phyloP scores from a whole-genome alignment of 2,888 invertebrate species.

The Listrodromus nycthemerus region DNA sequence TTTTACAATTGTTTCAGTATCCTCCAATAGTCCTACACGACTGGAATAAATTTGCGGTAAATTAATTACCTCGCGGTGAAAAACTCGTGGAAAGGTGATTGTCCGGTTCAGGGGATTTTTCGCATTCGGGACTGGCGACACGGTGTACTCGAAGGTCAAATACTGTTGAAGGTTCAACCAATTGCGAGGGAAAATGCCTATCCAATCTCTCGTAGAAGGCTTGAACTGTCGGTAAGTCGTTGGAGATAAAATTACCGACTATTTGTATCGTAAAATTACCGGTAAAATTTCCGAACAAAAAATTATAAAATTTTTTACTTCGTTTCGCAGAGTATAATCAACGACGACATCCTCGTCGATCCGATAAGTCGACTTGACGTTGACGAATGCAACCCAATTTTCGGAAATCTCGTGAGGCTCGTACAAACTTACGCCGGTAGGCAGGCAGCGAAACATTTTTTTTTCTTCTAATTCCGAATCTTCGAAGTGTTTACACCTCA shows the following conservation, averaged over 20 bases:
- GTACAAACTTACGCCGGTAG: conserved; percentile 52
- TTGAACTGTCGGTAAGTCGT: conserved; percentile 57
- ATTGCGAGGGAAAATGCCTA: conserved; percentile 70
- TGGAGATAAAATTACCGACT: no score
- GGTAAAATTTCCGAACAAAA: no score
- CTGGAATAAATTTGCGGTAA: neutral
- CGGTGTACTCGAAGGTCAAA: conserved; percentile 71
- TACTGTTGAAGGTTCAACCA: conserved; percentile 71
- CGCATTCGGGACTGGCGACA: conserved; percentile 32
- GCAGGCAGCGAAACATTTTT: conserved; percentile 65
- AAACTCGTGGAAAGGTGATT: conserved; percentile 60
- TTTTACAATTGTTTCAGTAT: neutral
- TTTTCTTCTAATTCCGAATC: neutral
- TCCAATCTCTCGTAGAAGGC: conserved; percentile 69
- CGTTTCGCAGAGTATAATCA: conserved; percentile 63
- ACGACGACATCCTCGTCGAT: conserved; percentile 64
- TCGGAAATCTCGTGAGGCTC: conserved; percentile 56
- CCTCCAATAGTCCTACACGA: neutral
- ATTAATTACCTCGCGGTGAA: conserved; percentile 64
- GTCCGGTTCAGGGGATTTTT: conserved; percentile 43
- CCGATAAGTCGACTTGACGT: conserved; percentile 62
- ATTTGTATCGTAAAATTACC: no score
- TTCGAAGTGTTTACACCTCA: neutral
- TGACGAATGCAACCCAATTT: conserved; percentile 60
- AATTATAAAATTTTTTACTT: conserved; percentile 60